A percentile compares a stretch with the other conserved stretches of the same genome.
Conservation (phyloP, 2,113 vertebrate species). For the Gambusia affinis region DNA sequence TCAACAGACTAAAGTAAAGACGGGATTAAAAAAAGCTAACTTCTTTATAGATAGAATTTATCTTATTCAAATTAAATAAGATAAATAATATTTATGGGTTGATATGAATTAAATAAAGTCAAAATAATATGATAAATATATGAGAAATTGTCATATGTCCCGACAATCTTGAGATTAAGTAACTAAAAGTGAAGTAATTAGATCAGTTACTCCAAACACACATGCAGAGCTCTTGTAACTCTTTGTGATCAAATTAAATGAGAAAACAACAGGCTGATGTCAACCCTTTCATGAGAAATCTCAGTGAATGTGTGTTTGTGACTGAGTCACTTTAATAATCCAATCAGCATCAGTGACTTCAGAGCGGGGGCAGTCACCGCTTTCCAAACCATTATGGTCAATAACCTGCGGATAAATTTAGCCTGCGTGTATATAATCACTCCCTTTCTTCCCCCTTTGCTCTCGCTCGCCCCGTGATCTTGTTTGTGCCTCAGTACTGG, state of each 20-base stretch:
- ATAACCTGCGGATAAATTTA: slow-evolving; percentile 55
- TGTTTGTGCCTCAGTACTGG: slow-evolving; percentile 50
- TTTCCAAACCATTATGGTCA: slow-evolving; percentile 60
- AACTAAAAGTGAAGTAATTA: too few relatives aligned
- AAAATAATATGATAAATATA: too few relatives aligned
- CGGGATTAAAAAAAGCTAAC: background rate
- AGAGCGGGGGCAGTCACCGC: slow-evolving; percentile 30
- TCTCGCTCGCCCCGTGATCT: slow-evolving; percentile 36
- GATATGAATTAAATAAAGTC: too few relatives aligned
- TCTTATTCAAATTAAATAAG: too few relatives aligned
- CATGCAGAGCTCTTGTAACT: background rate
- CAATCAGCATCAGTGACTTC: slow-evolving; percentile 56
- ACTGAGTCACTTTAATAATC: slow-evolving; percentile 56
- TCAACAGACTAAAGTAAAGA: background rate
- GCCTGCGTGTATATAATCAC: slow-evolving; percentile 36
- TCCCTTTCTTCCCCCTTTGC: slow-evolving; percentile 9
- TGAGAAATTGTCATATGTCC: too few relatives aligned
- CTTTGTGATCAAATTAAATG: slow-evolving; percentile 15
- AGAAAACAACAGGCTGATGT: slow-evolving; percentile 30
- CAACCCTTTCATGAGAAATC: slow-evolving; percentile 29
- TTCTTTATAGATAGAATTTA: background rate
- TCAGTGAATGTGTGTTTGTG: slow-evolving; percentile 42
- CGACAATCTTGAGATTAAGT: too few relatives aligned
- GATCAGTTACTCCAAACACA: background rate
- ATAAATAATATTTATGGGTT: too few relatives aligned